Base-by-base conservation (phyloP, 1,140 invertebrate genomes). In the Lysiphlebus fabarum region DNA sequence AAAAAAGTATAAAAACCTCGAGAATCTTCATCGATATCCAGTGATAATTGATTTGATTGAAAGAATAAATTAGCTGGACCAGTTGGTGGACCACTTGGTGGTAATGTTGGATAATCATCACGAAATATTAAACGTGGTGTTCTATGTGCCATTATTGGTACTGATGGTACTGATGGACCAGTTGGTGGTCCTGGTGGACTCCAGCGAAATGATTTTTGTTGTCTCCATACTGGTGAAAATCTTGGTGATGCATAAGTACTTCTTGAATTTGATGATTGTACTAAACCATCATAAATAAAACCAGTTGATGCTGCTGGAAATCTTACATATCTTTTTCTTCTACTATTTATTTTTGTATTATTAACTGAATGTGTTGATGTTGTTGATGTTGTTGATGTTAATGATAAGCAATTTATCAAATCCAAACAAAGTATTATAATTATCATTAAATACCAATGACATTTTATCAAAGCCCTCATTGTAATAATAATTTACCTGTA, bases 81-180 rank as follows among this genome's bases (percentile, higher is more conserved):
- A n/a, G 64, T 56, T 54, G 67, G 65, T 47, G 63, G 63, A 8
- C 66, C 67, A 33, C 68, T 69, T 7, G 65, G 70, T 4, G 72
- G 64, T 14, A 65, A 60, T 49, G 68, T 61, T 42, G 75, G 67
- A 65, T 72, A 77, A 26, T 80, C 77, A 60, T 82, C 82, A 0
- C 81, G 70, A 54, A 83, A 83, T 37, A 83, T 81, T 2, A 83
- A 62, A 43, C 82, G 61, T 0, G 81, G 82, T 6, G 79, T 81
- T 48, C 82, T 71, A 44, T 82, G 81, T 0, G 75, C 76, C 79
- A 82, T 81, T 10, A 80, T 74, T n/a, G 80, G 78, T 37, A 71
- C 68, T 7, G 65, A 50, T n/a, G 80, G 78, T 37, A 71, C 68
- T 26, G 17, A 26, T 48, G 69, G 72, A 10, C 74, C 73, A 12